phyloP scores from a whole-genome alignment of 2,888 invertebrate species.

The Rotaria macrura region DNA sequence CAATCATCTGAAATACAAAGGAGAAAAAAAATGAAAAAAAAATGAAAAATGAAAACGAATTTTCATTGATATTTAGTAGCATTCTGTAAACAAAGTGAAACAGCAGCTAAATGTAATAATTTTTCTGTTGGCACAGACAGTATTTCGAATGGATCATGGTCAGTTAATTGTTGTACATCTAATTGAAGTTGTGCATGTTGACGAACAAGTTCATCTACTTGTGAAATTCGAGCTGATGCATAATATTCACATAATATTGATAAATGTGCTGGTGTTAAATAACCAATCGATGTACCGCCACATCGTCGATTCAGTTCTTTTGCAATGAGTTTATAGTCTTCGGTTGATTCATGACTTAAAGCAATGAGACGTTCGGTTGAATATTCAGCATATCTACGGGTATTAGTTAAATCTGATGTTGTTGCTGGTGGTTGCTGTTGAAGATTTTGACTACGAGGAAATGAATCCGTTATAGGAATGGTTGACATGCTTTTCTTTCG shows the following conservation, averaged over 20 bases:
- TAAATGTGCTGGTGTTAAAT: neutral
- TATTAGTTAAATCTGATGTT: neutral
- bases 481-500: neutral
- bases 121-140: neutral
- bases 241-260: neutral
- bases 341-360: neutral
- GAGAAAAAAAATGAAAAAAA: neutral
- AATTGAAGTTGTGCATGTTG: neutral
- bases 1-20: neutral
- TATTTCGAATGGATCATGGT: constrained; percentile 19
- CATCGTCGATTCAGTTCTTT: constrained; percentile 7
- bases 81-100: neutral
- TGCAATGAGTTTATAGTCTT: neutral
- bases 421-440: neutral
- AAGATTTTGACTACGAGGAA: neutral
- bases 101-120: constrained; percentile 20
- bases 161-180: neutral
- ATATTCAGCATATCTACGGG: neutral
- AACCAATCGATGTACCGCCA: neutral
- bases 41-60: neutral
- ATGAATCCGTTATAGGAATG: neutral
- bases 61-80: neutral
- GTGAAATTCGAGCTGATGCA: neutral
- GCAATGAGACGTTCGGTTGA: neutral
- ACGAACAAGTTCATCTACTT: neutral